Evolutionary conservation across 2,888 invertebrate genomes (phyloP), one percentile per base, ranked within the genome.

Genomic region (Acleris laterana): DNA sequence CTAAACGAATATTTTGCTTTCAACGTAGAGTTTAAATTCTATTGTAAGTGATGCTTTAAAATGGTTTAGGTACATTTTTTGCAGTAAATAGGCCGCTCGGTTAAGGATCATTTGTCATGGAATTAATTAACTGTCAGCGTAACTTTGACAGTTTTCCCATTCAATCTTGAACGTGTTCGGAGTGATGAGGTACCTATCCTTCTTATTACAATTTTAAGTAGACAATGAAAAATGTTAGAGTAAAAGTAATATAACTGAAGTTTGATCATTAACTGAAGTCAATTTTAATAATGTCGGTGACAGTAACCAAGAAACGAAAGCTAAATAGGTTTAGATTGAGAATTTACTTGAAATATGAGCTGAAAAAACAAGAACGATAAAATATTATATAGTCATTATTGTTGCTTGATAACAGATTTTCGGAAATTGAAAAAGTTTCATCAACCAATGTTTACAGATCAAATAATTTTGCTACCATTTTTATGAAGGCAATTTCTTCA

Each of bases 61-160:
- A 53, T 1, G 64, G 42, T 44, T 50, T 55, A n/a, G n/a, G n/a
- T n/a, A 44, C 22, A 49, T 59, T 53, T 63, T 60, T 59, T 60
- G 22, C 13, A 20, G 44, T 61, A 61, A 61, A 56, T 46, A 60
- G 49, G 48, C 46, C 44, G 25, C 17, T 57, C n/a, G 22, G 53
- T 46, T 20, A 42, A 60, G 49, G 55, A 65, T 56, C 65, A 65
- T 65, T 65, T 65, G 46, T 65, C 65, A 65, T 65, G 55, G 44
- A 65, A 61, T 55, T 61, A 65, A 61, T 65, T 60, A 60, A 56
- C 60, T 65, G 65, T 65, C 65, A 61, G 60, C 65, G 50, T 60
- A 50, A 61, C 50, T 61, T 65, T 65, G 65, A 56, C 65, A 65
- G 60, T 56, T 61, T 65, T 61, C 55, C 19, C 55, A 61, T 65